Evolutionary conservation across 2,113 vertebrate genomes (phyloP), one percentile per base, ranked within the genome.

Genomic region (Etia nguti): DNA sequence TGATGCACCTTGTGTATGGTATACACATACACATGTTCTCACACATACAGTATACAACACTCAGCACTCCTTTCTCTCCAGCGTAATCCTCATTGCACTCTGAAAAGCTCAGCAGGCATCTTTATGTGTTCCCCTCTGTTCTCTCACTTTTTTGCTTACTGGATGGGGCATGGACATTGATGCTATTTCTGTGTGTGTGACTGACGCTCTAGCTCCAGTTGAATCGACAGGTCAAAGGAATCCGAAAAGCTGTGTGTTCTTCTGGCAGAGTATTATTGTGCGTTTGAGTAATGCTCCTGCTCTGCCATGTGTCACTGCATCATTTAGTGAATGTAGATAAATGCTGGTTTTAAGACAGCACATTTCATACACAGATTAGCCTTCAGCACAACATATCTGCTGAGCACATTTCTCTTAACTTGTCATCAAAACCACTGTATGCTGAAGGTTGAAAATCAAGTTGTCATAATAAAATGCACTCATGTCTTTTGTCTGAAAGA

Each of bases 371-470:
- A 84, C 80, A 87, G 68, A 89, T 86, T 88, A 83, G 56, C 57
- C 68, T 60, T 86, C 59, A 60, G 85, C 84, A 20, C 84, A 43
- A 50, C 46, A 65, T 54, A 50, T 77, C 75, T 57, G 80, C 80
- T 89, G 81, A 82, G 70, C 86, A 86, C 70, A 50, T 77, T 81
- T 80, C n/a, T 48, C 68, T 88, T 57, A 85, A 84, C 29, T 60
- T 80, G 83, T 84, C 87, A 88, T 86, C 87, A 87, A 34, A 87
- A 68, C 36, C 60, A 82, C 84, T 86, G 36, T 48, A 54, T n/a
- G 29, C 15, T 82, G 68, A 92, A 90, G 88, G 88, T 88, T 83
- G 26, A 80, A 81, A 81, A 85, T 88, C 55, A 88, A 88, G 79
- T 75, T 86, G 81, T 88, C 84, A 65, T 24, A 77, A 50, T 75